Evolutionary conservation across 2,888 invertebrate genomes (phyloP).

Genomic region (Ametastegia equiseti): DNA sequence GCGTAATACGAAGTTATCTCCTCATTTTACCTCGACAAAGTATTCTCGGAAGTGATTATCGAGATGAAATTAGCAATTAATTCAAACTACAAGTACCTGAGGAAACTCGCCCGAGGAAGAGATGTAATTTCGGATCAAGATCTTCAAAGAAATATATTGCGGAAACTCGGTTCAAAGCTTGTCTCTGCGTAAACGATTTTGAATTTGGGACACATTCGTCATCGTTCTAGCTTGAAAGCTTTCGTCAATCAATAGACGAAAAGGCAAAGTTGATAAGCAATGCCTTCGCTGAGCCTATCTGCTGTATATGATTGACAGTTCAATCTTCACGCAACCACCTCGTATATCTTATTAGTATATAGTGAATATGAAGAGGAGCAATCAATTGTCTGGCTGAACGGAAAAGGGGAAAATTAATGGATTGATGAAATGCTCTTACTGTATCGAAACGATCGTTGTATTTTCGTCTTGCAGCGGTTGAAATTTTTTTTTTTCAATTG

Average conservation of each 20-base stretch:
- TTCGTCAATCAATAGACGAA: not conserved
- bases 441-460: not conserved
- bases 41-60: not conserved
- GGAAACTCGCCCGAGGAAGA: not conserved
- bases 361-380: not conserved
- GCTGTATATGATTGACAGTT: slow-evolving; percentile 12
- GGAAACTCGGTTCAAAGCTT: too few species aligned
- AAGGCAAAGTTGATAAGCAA: slow-evolving; percentile 9
- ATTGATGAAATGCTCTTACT: not conserved
- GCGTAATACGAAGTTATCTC: not conserved
- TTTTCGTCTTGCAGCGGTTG: too few species aligned
- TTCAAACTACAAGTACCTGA: slow-evolving; percentile 1
- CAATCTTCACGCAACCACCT: slow-evolving; percentile 13
- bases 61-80: slow-evolving; percentile 25
- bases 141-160: slow-evolving; percentile 26
- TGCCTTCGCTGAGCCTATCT: not conserved
- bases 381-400: not conserved
- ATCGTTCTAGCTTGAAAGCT: not conserved
- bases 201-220: not conserved
- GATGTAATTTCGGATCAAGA: not conserved
- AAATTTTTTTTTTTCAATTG: not conserved
- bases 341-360: not conserved
- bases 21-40: not conserved
- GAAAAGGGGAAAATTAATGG: not conserved
- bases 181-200: not conserved